Conservation (phyloP, 2,113 vertebrate genomes). For the Eulemur macaco region DNA sequence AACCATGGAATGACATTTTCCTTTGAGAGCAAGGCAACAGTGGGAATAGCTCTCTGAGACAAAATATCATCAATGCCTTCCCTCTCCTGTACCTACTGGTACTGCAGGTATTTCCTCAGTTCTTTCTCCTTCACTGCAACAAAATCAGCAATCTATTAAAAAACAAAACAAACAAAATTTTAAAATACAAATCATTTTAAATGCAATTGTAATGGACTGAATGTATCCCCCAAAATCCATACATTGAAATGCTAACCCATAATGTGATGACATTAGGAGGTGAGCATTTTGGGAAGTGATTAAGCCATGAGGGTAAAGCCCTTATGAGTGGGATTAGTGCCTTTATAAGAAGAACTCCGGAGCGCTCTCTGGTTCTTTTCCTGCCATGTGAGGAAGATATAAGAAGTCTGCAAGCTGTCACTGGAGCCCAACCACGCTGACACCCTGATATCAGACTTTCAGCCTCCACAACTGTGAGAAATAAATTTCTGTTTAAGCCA, state of each 20-base stretch:
- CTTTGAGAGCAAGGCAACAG: not conserved
- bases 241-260: not conserved
- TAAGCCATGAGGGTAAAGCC: not conserved
- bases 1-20: not conserved
- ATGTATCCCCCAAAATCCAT: not conserved
- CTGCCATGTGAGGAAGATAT: not conserved
- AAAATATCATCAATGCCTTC: not conserved
- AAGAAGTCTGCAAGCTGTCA: not conserved
- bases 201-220: not conserved
- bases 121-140: not conserved
- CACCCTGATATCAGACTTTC: not conserved
- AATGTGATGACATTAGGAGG: not conserved
- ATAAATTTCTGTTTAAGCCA: not conserved
- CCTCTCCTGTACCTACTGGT: not conserved
- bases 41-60: not conserved
- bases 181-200: not conserved
- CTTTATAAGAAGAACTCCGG: not conserved
- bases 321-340: not conserved
- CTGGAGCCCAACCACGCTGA: not conserved
- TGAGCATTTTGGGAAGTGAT: not conserved
- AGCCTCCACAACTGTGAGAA: not conserved
- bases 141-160: not conserved
- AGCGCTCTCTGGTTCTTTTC: not conserved
- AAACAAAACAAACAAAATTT: not conserved
- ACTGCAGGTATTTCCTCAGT: not conserved